Evolutionary conservation across 1,140 invertebrate species (phyloP).

Genomic region (Drosophila albomicans): DNA sequence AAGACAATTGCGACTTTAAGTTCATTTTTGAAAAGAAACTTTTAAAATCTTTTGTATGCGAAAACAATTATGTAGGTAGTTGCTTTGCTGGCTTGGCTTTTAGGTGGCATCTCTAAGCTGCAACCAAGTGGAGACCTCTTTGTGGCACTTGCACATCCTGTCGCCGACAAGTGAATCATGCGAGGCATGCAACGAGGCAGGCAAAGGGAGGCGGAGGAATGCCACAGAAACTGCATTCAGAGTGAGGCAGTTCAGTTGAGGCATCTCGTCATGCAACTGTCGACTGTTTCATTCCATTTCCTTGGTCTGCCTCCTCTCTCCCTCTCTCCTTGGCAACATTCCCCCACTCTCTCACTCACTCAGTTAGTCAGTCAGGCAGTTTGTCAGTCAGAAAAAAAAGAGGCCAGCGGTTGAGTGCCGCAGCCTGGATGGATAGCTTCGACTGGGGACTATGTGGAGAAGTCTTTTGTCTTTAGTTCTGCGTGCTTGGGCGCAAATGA

Average conservation of each 20-base stretch:
- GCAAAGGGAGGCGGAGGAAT: slow-evolving; percentile 32
- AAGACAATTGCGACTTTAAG: slow-evolving; percentile 10
- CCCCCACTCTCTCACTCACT: background rate
- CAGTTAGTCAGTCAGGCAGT: slow-evolving; percentile 39
- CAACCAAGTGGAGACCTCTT: slow-evolving; percentile 62
- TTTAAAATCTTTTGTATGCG: slow-evolving; percentile 45
- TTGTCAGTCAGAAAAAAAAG: slow-evolving; percentile 69
- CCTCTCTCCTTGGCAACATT: background rate
- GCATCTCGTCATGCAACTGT: slow-evolving; percentile 79
- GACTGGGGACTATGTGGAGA: slow-evolving; percentile 56
- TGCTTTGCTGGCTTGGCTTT: slow-evolving; percentile 30
- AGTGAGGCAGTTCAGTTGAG: slow-evolving; percentile 54
- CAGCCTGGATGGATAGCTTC: slow-evolving; percentile 48
- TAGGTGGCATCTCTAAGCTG: slow-evolving; percentile 60
- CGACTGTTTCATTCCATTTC: slow-evolving; percentile 54
- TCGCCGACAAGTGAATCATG: slow-evolving; percentile 77
- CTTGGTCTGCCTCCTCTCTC: background rate
- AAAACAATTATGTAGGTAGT: slow-evolving; percentile 45
- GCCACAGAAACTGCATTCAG: slow-evolving; percentile 67
- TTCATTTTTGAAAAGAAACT: slow-evolving; percentile 15
- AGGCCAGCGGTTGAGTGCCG: slow-evolving; percentile 68
- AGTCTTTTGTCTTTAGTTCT: slow-evolving; percentile 70
- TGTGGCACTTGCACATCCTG: slow-evolving; percentile 78
- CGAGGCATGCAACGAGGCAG: slow-evolving; percentile 58
- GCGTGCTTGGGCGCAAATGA: slow-evolving; percentile 80